These are phyloP conservation scores for Rotaria socialis DNA, from an alignment of 2,888 invertebrate species.

Conservation along the genomic window DNA sequence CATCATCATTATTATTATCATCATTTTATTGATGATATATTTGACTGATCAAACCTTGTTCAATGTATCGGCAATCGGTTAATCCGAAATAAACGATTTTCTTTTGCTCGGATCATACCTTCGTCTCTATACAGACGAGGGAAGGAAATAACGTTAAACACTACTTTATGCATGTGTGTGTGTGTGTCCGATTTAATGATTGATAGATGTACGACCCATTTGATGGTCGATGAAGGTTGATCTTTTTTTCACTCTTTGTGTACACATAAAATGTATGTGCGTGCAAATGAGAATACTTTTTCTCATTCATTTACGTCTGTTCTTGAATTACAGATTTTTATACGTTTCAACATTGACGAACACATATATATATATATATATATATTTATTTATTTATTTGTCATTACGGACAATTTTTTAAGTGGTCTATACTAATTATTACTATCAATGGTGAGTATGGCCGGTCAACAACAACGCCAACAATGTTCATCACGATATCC, in stretches of 20 bases:
- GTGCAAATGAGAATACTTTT: not conserved
- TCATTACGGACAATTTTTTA: not conserved
- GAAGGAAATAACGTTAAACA: not conserved
- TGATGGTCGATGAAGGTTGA: conserved; percentile 28
- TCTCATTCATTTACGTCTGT: not conserved
- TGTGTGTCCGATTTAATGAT: not conserved
- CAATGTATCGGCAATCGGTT: not conserved
- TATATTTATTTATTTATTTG: too few relatives aligned
- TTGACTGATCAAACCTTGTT: not conserved
- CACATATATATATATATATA: too few relatives aligned
- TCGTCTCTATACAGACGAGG: not conserved
- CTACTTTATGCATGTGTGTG: not conserved
- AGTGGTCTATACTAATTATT: not conserved
- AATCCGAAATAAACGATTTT: conserved; percentile 19
- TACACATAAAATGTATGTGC: not conserved
- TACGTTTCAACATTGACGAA: not conserved
- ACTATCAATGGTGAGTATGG: not conserved
- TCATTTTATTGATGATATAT: not conserved
- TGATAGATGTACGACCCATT: not conserved
- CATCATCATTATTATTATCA: not conserved
- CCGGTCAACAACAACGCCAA: not conserved
- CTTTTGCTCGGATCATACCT: not conserved
- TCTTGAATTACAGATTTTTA: not conserved
- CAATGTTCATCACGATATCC: not conserved
- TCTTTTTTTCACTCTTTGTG: not conserved